These are phyloP conservation scores for Ambastaia sidthimunki DNA, from an alignment of 2,797 vertebrate species.

Conservation along the genomic window DNA sequence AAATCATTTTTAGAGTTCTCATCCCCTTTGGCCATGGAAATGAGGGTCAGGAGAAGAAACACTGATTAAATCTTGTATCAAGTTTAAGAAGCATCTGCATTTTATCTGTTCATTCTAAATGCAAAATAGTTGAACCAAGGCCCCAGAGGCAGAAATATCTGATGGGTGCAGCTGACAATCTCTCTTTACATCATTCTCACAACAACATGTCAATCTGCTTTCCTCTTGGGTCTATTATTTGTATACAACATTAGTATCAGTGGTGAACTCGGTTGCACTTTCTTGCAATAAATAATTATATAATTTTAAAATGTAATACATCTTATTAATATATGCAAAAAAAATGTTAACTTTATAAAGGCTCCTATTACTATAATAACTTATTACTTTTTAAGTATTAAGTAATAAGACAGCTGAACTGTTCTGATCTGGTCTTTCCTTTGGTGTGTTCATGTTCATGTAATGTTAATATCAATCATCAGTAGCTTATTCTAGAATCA, in stretches of 20 bases:
- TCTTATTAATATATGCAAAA: too few relatives aligned
- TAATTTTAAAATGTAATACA: too few relatives aligned
- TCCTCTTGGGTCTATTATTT: neutral
- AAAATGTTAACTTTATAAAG: too few relatives aligned
- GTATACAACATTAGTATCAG: neutral
- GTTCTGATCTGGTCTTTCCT: neutral
- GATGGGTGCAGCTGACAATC: constrained; percentile 11
- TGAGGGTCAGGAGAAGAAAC: constrained; percentile 54
- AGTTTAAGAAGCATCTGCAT: constrained; percentile 55
- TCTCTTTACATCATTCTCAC: neutral
- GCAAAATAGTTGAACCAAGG: constrained; percentile 60
- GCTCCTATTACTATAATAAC: too few relatives aligned
- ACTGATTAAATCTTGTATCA: constrained; percentile 60
- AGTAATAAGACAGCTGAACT: too few relatives aligned
- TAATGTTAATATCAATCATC: neutral
- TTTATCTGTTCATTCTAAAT: constrained; percentile 69
- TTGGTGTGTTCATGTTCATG: neutral
- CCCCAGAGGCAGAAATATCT: constrained; percentile 29
- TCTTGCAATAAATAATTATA: neutral
- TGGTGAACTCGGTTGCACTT: neutral
- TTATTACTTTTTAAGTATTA: too few relatives aligned
- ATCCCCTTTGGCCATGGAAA: constrained; percentile 36
- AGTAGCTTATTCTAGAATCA: neutral
- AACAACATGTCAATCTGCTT: neutral
- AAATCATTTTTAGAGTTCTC: constrained; percentile 26